These are phyloP conservation scores for Synanthedon formicaeformis DNA, from an alignment of 2,888 invertebrate genomes.

Conservation along the genomic window DNA sequence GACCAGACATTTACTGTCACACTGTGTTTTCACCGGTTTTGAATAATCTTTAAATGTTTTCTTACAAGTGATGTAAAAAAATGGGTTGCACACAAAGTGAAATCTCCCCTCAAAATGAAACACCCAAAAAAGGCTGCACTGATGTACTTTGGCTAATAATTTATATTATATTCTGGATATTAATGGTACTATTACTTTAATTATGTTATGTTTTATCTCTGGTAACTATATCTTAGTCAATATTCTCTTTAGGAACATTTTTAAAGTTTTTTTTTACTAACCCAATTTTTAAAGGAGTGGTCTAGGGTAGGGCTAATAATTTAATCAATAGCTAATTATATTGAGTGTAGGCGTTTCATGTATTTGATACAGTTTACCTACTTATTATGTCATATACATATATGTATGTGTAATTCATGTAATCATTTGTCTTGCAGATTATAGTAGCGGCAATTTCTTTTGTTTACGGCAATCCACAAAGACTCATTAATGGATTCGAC, in stretches of 20 bases:
- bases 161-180: slow-evolving; percentile 84
- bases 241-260: too few species aligned
- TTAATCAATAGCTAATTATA: too few species aligned
- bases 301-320: too few species aligned
- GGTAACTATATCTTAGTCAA: neutral
- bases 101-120: slow-evolving; percentile 72
- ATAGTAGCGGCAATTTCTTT: slow-evolving; percentile 88
- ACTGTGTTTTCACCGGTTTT: too few species aligned
- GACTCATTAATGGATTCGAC: slow-evolving; percentile 91
- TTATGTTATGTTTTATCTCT: neutral
- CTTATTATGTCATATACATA: neutral
- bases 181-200: slow-evolving; percentile 77
- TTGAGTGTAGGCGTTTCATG: too few species aligned
- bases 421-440: slow-evolving; percentile 65
- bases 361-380: too few species aligned
- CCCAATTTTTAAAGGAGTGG: too few species aligned
- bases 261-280: too few species aligned
- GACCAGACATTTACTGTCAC: too few species aligned
- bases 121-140: slow-evolving; percentile 79
- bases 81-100: slow-evolving; percentile 79
- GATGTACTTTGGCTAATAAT: slow-evolving; percentile 85
- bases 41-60: too few species aligned
- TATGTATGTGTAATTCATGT: neutral
- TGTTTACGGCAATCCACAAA: slow-evolving; percentile 87
- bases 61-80: neutral